Conservation (phyloP, 2,797 vertebrate species). For the Eupleurogrammus muticus region DNA sequence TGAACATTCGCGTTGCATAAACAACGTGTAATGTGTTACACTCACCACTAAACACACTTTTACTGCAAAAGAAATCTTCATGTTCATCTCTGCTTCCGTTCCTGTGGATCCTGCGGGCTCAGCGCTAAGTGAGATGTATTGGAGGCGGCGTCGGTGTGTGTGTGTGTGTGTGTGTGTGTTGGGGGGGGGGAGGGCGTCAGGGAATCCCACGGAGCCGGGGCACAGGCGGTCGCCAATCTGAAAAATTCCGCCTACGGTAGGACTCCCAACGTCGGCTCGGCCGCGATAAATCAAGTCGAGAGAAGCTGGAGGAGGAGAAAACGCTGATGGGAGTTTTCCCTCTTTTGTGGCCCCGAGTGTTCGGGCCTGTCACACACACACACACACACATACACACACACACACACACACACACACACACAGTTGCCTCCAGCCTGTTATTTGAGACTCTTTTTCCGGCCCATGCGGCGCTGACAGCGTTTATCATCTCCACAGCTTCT, state of each 20-base stretch:
- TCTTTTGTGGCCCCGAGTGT: constrained; percentile 59
- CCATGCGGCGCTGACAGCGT: constrained; percentile 32
- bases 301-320: constrained; percentile 79
- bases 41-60: too few relatives aligned
- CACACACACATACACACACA: too few relatives aligned
- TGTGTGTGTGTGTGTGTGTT: too few relatives aligned
- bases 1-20: too few relatives aligned
- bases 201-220: constrained; percentile 72
- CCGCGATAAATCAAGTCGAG: constrained; percentile 77
- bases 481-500: constrained; percentile 28
- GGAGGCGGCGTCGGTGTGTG: constrained; percentile 47
- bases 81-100: constrained; percentile 34
- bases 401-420: too few relatives aligned
- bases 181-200: too few relatives aligned
- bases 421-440: constrained; percentile 50
- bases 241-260: too few relatives aligned
- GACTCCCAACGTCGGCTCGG: not conserved
- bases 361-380: constrained; percentile 68
- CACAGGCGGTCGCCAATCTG: too few relatives aligned
- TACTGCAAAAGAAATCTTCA: constrained; percentile 27
- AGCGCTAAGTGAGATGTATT: constrained; percentile 47
- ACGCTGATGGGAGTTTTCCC: constrained; percentile 79
- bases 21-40: too few relatives aligned
- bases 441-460: constrained; percentile 38
- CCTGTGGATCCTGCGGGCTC: constrained; percentile 23